These are phyloP conservation scores for Knipowitschia caucasica DNA, from an alignment of 2,797 vertebrate species.

Conservation along the genomic window DNA sequence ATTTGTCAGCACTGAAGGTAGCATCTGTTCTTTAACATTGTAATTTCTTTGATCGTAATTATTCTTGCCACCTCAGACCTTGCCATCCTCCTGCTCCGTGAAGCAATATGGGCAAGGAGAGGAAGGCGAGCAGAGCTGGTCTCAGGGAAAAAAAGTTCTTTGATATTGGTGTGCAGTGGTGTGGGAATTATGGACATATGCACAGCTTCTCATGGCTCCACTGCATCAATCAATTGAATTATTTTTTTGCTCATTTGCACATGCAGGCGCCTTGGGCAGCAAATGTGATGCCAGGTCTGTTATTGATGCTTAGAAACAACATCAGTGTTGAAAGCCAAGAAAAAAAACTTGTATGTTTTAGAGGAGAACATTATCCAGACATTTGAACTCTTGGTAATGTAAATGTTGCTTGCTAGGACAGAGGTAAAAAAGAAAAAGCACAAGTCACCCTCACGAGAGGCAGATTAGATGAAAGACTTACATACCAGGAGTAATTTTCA, in stretches of 20 bases:
- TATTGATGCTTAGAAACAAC: conserved; percentile 58
- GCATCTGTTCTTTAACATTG: conserved; percentile 71
- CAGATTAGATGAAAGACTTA: no score
- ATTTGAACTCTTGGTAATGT: no score
- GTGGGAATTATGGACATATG: conserved; percentile 60
- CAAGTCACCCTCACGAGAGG: no score
- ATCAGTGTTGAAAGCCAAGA: neutral
- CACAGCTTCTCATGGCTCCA: conserved; percentile 39
- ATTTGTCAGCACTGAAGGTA: conserved; percentile 68
- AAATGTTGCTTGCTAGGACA: no score
- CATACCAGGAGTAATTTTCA: no score
- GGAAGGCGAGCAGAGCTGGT: conserved; percentile 43
- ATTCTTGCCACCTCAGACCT: conserved; percentile 65
- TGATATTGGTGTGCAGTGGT: conserved; percentile 57
- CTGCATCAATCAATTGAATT: conserved; percentile 47
- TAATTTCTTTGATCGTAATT: conserved; percentile 72
- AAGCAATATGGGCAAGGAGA: conserved; percentile 64
- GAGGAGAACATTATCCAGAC: no score
- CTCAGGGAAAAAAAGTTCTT: conserved; percentile 54
- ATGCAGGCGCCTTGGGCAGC: conserved; percentile 29
- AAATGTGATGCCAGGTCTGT: conserved; percentile 45
- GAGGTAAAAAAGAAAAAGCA: no score
- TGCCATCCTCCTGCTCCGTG: conserved; percentile 52
- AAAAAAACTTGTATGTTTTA: no score
- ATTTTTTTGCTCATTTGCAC: conserved; percentile 41